Base-by-base conservation (phyloP, 2,888 invertebrate genomes). In the Hypolimnas misippus region DNA sequence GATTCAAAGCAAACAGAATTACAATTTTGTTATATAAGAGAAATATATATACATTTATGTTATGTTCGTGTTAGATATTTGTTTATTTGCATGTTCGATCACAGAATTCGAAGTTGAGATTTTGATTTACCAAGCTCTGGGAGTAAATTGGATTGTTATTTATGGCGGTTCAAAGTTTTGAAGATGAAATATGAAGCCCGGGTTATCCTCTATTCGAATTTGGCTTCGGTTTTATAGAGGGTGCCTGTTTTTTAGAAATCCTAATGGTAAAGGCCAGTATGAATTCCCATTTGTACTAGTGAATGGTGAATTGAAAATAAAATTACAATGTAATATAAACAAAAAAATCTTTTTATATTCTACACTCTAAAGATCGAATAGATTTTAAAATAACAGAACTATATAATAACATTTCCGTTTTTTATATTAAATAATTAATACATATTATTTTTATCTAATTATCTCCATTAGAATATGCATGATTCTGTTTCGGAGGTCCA, bases 91-190 rank as follows among this genome's bases (percentile, higher is more conserved):
- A 38, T 38, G 35, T 38, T n/a, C n/a, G 35, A 38, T 38, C 35
- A 38, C n/a, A 38, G 35, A 38, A 38, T 38, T 38, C 35, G 35
- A n/a, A n/a, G n/a, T 38, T 38, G n/a, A 38, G 12, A n/a, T 38
- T 38, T 38, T 38, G 35, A 38, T 38, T 38, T 38, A 38, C 1
- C n/a, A 38, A 38, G 35, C 35, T n/a, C 35, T 38, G 35, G n/a
- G n/a, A 38, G n/a, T 38, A 38, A 38, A 38, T n/a, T 38, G 6
- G 17, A 17, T 8, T 42, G 40, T 42, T 42, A 38, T 42, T 42
- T 42, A 42, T 8, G 1, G 16, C 40, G 17, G 8, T 42, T 8
- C 17, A 42, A 42, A 42, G 1, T 42, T 17, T 6, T 40, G n/a
- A 40, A 16, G 8, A 42, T 8, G 42, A 17, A 17, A 19, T 17